Base-by-base conservation (phyloP, 2,113 vertebrate genomes). In the Myrmophylax atrothorax region DNA sequence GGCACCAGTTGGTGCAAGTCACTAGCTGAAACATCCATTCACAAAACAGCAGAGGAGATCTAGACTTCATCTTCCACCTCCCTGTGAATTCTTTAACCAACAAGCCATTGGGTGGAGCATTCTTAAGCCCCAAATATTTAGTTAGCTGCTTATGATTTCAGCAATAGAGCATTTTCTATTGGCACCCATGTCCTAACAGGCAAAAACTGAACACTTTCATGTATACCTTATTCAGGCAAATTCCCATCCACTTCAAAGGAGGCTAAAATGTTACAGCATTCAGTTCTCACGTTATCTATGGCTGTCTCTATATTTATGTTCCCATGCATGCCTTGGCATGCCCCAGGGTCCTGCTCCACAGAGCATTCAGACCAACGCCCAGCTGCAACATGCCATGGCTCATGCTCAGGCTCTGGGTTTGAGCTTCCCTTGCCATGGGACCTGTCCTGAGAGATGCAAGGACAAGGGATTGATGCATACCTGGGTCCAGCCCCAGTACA, bases 161-260 rank as follows among this genome's bases (percentile, higher is more conserved):
- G 42, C 82, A 90, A 28, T 74, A 84, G 93, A 88, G 44, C 44
- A 37, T 72, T 78, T 87, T 42, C 50, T 90, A 40, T 63, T 33
- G 78, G 74, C 59, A 93, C 26, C 94, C 79, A 14, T 67, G 94
- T 83, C 59, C 90, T 86, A 91, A 96, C 94, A 97, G 84, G 95
- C 68, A 72, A 93, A 87, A 93, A 59, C 35, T 0, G 26, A 93
- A 74, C 38, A 62, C 52, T 80, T 94, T 49, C 47, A 93, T 3
- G 9, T 35, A 37, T 38, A n/a, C 47, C 22, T 77, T 56, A 84
- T 52, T 70, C 75, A 84, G 63, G 52, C 14, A 4, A 88, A 77
- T 95, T 97, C 85, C 87, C 90, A 96, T 77, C 8, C 0, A 95
- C 95, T 94, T 97, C 95, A 97, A 96, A 96, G 96, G 87, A 44